Percentiles rank a stretch among this genome's conserved stretches.
Evolutionary conservation across 2,888 invertebrate species (phyloP).

Genomic region (Caenorhabditis sp.): DNA sequence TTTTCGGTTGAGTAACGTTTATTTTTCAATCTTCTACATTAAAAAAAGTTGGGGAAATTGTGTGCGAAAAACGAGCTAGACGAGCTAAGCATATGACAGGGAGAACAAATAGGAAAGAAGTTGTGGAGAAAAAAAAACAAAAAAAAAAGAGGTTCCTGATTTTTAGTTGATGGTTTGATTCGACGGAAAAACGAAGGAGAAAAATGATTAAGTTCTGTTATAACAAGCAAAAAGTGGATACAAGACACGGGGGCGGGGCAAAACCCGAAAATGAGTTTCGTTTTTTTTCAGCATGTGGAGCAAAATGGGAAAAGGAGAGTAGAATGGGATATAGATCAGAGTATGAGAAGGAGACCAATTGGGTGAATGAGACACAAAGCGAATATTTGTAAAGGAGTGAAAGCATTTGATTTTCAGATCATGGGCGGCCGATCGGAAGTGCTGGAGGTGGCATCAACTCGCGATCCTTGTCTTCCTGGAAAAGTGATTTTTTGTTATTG

Average conservation of each 20-base stretch:
- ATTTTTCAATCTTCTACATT: neutral
- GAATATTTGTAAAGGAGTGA: neutral
- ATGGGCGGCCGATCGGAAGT: conserved; percentile 67
- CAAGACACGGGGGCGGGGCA: conserved; percentile 11
- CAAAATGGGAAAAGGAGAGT: conserved; percentile 3
- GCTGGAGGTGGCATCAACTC: conserved; percentile 78
- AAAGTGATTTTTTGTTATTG: neutral
- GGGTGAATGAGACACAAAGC: conserved; percentile 23
- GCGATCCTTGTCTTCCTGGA: conserved; percentile 74
- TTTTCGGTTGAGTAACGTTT: conserved; percentile 23
- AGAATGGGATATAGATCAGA: conserved; percentile 20
- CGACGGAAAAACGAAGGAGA: neutral
- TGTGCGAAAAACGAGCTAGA: neutral
- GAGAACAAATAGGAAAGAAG: conserved; percentile 10
- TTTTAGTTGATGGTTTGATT: neutral
- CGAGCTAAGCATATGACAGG: conserved; percentile 35
- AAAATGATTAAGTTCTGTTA: conserved; percentile 30
- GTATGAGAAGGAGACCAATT: conserved; percentile 26
- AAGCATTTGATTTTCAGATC: conserved; percentile 2
- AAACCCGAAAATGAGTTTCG: conserved; percentile 16
- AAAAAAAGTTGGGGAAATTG: neutral
- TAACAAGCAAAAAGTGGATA: conserved; percentile 29
- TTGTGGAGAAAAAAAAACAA: neutral
- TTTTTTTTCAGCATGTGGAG: neutral
- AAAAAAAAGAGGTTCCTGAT: conserved; percentile 37